phyloP scores from a whole-genome alignment of 2,113 vertebrate species.

The Cyanistes caeruleus region DNA sequence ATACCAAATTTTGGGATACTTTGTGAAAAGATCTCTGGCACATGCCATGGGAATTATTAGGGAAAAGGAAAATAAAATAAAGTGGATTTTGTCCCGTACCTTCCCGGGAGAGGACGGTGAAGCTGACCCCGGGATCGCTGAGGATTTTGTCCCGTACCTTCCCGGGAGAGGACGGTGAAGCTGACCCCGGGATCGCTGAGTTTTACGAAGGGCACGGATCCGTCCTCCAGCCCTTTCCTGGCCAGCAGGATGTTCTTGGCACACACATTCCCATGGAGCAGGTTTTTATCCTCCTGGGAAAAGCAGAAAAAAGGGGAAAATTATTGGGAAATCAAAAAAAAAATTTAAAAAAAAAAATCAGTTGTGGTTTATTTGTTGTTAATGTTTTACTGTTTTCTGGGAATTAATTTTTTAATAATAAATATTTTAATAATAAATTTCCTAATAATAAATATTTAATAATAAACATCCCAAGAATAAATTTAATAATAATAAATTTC shows the following conservation, averaged over 20 bases:
- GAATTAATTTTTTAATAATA: no score
- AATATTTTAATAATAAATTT: neutral
- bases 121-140: constrained; percentile 84
- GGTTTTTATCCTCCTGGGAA: constrained; percentile 85
- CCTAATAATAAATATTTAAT: no score
- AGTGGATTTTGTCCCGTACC: constrained; percentile 54
- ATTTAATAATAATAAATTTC: no score
- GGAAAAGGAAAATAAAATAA: fast-evolving
- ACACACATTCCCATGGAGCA: constrained; percentile 92
- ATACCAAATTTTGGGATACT: fast-evolving
- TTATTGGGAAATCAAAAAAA: neutral
- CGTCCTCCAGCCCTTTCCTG: constrained; percentile 79
- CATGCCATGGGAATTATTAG: fast-evolving
- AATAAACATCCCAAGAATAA: no score
- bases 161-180: constrained; percentile 81
- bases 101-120: constrained; percentile 83
- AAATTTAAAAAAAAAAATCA: neutral
- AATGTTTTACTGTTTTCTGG: neutral
- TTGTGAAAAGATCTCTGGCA: neutral
- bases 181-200: constrained; percentile 91
- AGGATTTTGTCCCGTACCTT: constrained; percentile 73
- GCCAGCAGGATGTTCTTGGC: constrained; percentile 91
- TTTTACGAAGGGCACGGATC: constrained; percentile 86
- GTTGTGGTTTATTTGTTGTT: neutral
- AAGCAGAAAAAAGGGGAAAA: neutral